A percentile compares a stretch with the other conserved stretches of the same genome.
Conservation (phyloP, 2,888 invertebrate genomes). For the Papilio protenor region DNA sequence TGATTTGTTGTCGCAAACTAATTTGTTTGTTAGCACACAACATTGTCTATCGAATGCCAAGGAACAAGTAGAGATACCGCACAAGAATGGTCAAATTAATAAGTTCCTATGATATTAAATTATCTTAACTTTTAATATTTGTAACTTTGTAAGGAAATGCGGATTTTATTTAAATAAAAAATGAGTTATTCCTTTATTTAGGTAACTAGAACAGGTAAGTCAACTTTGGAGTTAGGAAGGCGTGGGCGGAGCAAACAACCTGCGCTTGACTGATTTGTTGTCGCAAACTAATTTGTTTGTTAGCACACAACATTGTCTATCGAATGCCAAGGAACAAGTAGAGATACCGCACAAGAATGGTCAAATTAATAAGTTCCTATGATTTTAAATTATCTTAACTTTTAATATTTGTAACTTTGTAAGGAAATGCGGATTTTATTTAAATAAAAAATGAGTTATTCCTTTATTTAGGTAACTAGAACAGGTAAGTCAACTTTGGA, state of each 20-base stretch:
- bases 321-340: not conserved
- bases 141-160: too few species aligned
- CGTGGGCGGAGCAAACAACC: not conserved
- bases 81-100: not conserved
- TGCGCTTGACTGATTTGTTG: conserved; percentile 2
- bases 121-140: not conserved
- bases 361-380: not conserved
- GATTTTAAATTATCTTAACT: not conserved
- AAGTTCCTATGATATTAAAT: not conserved
- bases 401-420: not conserved
- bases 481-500: not conserved
- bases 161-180: not conserved
- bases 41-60: not conserved
- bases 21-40: not conserved
- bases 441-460: not conserved
- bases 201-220: not conserved
- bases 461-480: not conserved
- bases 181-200: not conserved
- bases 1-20: not conserved
- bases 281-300: not conserved
- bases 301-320: not conserved
- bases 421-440: too few species aligned
- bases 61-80: not conserved
- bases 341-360: not conserved
- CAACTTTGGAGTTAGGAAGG: not conserved